These are phyloP conservation scores for Tauraco erythrolophus DNA, from an alignment of 2,113 vertebrate genomes.

Conservation along the genomic window DNA sequence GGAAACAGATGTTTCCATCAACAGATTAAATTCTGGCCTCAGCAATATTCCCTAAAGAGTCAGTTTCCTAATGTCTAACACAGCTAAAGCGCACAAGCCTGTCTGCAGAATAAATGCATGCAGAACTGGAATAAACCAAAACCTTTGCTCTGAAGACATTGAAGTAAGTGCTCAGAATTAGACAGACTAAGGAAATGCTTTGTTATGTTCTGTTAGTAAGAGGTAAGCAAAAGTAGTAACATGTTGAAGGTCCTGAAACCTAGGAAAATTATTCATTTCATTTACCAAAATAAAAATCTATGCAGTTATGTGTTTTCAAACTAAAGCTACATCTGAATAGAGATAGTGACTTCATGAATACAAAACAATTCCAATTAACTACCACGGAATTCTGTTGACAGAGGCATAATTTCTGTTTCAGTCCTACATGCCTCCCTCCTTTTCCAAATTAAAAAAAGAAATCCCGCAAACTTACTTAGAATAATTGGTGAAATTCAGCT, in stretches of 20 bases:
- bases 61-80: not conserved
- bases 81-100: not conserved
- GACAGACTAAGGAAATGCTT: not conserved
- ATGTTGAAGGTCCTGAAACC: not conserved
- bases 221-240: not conserved
- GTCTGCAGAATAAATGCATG: not conserved
- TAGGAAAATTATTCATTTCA: not conserved
- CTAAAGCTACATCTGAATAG: not conserved
- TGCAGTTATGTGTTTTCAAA: rapidly evolving
- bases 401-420: not conserved
- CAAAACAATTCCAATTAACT: not conserved
- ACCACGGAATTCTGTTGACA: not conserved
- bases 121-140: not conserved
- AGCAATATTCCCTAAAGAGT: constrained; percentile 19
- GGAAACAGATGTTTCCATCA: constrained; percentile 62
- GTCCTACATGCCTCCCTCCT: not conserved
- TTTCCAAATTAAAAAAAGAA: not conserved
- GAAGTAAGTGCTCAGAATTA: not conserved
- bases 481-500: constrained; percentile 84
- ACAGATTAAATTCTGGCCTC: not conserved
- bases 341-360: rapidly evolving
- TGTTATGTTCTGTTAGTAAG: not conserved
- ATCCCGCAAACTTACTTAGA: constrained; percentile 82
- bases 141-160: not conserved
- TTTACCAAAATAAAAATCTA: not conserved